Evolutionary conservation across 2,888 invertebrate species (phyloP).

Genomic region (Anticlea derivata): DNA sequence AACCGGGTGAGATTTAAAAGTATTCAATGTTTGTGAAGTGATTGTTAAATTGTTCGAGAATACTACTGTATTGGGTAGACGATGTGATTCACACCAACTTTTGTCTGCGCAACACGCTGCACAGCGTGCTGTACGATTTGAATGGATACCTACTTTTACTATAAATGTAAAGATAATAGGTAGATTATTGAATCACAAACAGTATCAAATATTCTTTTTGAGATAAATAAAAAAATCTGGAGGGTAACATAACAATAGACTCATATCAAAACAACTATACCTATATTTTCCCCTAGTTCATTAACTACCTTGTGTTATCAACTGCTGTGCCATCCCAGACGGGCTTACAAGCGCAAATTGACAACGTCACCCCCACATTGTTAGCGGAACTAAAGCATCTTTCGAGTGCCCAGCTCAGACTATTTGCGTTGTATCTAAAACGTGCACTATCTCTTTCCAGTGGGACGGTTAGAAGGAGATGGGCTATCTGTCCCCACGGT

Average conservation of each 20-base stretch:
- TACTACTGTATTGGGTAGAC: too few relatives aligned
- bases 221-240: slow-evolving; percentile 3
- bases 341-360: slow-evolving; percentile 38
- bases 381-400: slow-evolving; percentile 54
- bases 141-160: too few relatives aligned
- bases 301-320: slow-evolving; percentile 21
- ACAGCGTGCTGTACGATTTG: too few relatives aligned
- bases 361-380: slow-evolving; percentile 52
- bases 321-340: slow-evolving; percentile 25
- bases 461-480: slow-evolving; percentile 15
- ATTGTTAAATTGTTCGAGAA: too few relatives aligned
- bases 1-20: too few relatives aligned
- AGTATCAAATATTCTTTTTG: too few relatives aligned
- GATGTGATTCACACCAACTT: too few relatives aligned
- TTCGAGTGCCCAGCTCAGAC: slow-evolving; percentile 47
- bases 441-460: slow-evolving; percentile 26
- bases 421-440: slow-evolving; percentile 49
- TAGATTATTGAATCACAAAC: too few relatives aligned
- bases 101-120: too few relatives aligned
- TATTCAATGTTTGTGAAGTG: too few relatives aligned
- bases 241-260: slow-evolving; percentile 11
- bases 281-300: slow-evolving; percentile 17
- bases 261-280: slow-evolving; percentile 4
- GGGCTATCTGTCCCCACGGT: slow-evolving; percentile 9
- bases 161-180: too few relatives aligned